Conservation (phyloP, 2,888 invertebrate genomes). For the Heterodera filipjevi region DNA sequence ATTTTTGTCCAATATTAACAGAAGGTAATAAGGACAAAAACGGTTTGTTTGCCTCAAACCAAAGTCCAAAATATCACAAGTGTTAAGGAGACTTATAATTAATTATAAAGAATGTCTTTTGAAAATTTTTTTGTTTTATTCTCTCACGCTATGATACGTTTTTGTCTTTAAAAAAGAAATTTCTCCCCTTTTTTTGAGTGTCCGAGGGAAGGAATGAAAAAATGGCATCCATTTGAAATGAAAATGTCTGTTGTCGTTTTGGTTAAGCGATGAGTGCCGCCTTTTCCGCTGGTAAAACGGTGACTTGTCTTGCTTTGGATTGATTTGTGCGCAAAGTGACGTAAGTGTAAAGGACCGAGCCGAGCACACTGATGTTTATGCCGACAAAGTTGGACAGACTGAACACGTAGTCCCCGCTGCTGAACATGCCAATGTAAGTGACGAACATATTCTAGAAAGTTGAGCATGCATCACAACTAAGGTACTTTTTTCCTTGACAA, state of each 20-base stretch:
- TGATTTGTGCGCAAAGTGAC: conserved; percentile 62
- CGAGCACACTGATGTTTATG: conserved; percentile 75
- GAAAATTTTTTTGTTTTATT: too few relatives aligned
- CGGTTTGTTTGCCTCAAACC: too few relatives aligned
- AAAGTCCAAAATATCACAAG: too few relatives aligned
- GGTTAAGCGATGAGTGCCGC: conserved; percentile 24
- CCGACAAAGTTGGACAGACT: conserved; percentile 91
- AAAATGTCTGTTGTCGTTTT: neutral
- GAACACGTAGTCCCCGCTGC: conserved; percentile 96
- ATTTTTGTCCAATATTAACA: too few relatives aligned
- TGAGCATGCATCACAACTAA: too few relatives aligned
- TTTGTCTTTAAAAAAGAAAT: too few relatives aligned
- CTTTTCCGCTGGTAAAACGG: conserved; percentile 36
- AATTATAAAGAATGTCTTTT: too few relatives aligned
- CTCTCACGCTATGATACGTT: too few relatives aligned
- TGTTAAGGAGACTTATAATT: too few relatives aligned
- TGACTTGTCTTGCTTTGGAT: conserved; percentile 32
- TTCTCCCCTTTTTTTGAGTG: neutral
- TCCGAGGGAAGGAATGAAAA: neutral
- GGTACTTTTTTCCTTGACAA: too few relatives aligned
- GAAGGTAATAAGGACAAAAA: too few relatives aligned
- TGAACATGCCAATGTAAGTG: conserved; percentile 95
- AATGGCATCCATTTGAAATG: neutral
- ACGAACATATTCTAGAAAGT: conserved; percentile 82
- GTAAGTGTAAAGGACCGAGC: conserved; percentile 66